Percentiles rank a stretch among this genome's conserved stretches.
Evolutionary conservation across 2,888 invertebrate genomes (phyloP).

Genomic region (Oscheius myriophilus): DNA sequence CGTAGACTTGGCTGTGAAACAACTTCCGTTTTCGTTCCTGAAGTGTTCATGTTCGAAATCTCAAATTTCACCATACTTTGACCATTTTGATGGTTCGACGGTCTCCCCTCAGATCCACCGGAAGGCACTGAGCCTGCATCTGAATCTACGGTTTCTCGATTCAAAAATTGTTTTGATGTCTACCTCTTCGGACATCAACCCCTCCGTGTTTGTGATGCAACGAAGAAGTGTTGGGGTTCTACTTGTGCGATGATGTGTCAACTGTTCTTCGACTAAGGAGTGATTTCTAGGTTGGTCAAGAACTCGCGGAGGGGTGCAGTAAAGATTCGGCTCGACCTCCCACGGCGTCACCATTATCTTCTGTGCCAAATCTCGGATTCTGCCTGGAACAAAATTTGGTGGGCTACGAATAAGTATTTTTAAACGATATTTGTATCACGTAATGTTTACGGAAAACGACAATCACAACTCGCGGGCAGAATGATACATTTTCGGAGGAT

Average conservation of each 20-base stretch:
- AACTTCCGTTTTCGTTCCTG: slow-evolving; percentile 78
- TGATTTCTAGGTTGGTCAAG: slow-evolving; percentile 41
- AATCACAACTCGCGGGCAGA: neutral
- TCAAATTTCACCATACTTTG: slow-evolving; percentile 72
- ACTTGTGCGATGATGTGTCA: slow-evolving; percentile 28
- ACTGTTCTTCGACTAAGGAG: slow-evolving; percentile 44
- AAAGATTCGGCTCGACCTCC: slow-evolving; percentile 66
- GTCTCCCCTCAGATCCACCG: slow-evolving; percentile 76
- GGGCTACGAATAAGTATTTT: too few relatives aligned
- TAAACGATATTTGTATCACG: too few relatives aligned
- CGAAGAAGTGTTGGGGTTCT: slow-evolving; percentile 54
- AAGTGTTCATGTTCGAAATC: slow-evolving; percentile 8
- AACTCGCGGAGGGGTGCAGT: slow-evolving; percentile 65
- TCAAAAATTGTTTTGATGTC: neutral
- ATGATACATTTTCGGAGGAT: too few relatives aligned
- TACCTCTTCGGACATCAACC: slow-evolving; percentile 72
- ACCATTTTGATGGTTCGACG: slow-evolving; percentile 77
- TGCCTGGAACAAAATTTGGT: too few relatives aligned
- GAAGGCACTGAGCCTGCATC: slow-evolving; percentile 75
- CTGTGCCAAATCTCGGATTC: slow-evolving; percentile 68
- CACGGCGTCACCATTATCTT: slow-evolving; percentile 71
- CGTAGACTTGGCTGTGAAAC: slow-evolving; percentile 78
- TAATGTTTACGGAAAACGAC: too few relatives aligned
- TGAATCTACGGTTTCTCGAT: slow-evolving; percentile 20
- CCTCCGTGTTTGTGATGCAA: slow-evolving; percentile 70